Evolutionary conservation across 2,888 invertebrate genomes (phyloP), one percentile per base, ranked within the genome.

Genomic region (Euplagia quadripunctaria): DNA sequence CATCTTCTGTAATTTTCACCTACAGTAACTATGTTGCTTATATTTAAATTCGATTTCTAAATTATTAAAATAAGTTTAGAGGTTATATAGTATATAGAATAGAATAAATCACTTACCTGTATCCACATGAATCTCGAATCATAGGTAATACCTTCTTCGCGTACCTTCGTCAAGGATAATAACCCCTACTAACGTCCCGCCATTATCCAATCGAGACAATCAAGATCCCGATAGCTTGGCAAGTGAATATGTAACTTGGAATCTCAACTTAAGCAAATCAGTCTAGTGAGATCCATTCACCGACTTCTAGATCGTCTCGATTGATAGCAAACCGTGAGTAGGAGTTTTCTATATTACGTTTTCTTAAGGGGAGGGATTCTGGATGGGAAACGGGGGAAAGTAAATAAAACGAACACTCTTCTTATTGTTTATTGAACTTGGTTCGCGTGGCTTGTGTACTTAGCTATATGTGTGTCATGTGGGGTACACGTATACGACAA

Each of bases 321-420:
- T 51, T 41, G n/a, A 71, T 58, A 58, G 17, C 20, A 17, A 58
- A 43, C 41, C 46, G 43, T 46, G 41, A 41, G 41, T 66, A 71
- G 66, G 58, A 55, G 58, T 31, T 66, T 49, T 67, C 42, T 71
- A 51, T 49, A 43, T 49, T 66, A 17, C 46, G 46, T 55, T 43
- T 68, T 71, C n/a, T 64, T 52, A 31, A 65, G 58, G 17, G 65
- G 49, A 61, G 51, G 41, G 31, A 51, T 11, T 31, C 51, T 66
- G 49, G 51, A 51, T 51, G 51, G 16, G n/a, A 66, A 16, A 17
- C 17, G 51, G 71, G 52, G 64, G 51, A 51, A 71, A 81, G 79
- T 81, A 79, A 85, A 85, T 84, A 82, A 85, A 84, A 84, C 81
- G 79, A 79, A 85, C 85, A 76, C 76, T 75, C 77, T 76, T 74